Percentiles rank a stretch among this genome's conserved stretches.
Evolutionary conservation across 2,113 vertebrate genomes (phyloP).

Genomic region (Lampris incognitus): DNA sequence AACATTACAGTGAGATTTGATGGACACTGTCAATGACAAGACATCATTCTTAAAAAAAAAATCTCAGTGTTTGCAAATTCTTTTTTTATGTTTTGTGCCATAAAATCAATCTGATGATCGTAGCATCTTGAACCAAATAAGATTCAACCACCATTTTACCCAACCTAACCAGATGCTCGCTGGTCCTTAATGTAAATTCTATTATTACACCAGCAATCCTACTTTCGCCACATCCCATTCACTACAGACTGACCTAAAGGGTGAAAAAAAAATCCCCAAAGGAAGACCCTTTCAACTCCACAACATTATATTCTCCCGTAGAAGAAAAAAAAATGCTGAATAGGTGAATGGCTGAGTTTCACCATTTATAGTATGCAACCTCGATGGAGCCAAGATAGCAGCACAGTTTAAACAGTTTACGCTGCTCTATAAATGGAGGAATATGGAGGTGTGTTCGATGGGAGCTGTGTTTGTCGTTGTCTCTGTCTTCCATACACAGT

Average conservation of each 20-base stretch:
- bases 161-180: not conserved
- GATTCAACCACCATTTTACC: too few species aligned
- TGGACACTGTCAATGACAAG: too few species aligned
- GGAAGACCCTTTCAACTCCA: too few species aligned
- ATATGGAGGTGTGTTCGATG: constrained; percentile 23
- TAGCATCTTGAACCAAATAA: too few species aligned
- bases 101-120: too few species aligned
- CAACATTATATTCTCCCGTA: too few species aligned
- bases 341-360: constrained; percentile 8
- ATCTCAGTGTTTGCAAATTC: too few species aligned
- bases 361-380: not conserved
- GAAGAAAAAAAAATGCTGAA: constrained; percentile 9
- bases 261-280: not conserved
- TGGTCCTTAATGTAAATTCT: not conserved
- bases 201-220: not conserved
- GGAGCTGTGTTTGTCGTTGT: constrained; percentile 56
- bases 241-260: constrained; percentile 3
- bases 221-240: not conserved
- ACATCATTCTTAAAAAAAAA: too few species aligned
- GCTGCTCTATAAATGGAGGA: constrained; percentile 49
- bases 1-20: too few species aligned
- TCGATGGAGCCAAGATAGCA: constrained; percentile 38
- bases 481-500: constrained; percentile 59
- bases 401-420: constrained; percentile 8
- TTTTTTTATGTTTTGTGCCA: too few species aligned